A percentile compares a stretch with the other conserved stretches of the same genome.
Evolutionary conservation across 2,797 vertebrate genomes (phyloP).

Genomic region (Halcyon chelicuti): DNA sequence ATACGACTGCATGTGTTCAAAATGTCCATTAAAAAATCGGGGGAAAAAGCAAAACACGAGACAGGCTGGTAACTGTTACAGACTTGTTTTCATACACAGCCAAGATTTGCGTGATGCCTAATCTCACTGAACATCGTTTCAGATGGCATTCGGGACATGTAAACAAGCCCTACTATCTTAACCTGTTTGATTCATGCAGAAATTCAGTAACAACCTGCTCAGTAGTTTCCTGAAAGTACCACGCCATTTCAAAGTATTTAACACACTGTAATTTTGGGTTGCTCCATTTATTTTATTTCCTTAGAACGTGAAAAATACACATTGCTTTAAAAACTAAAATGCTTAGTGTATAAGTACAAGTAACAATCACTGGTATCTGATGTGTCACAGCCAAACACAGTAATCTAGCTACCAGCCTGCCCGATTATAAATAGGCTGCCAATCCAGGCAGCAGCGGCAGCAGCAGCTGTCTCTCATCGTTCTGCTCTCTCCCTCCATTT

Average conservation of each 20-base stretch:
- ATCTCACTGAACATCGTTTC: slow-evolving; percentile 30
- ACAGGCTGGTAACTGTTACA: slow-evolving; percentile 30
- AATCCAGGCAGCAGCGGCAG: slow-evolving; percentile 59
- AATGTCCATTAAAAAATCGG: slow-evolving; percentile 64
- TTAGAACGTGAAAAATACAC: background rate
- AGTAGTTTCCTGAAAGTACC: background rate
- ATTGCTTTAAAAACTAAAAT: slow-evolving; percentile 40
- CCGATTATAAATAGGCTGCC: slow-evolving; percentile 78
- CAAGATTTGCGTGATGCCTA: slow-evolving; percentile 26
- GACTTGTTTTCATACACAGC: slow-evolving; percentile 43
- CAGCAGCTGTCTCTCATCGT: slow-evolving; percentile 71
- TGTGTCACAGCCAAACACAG: slow-evolving; percentile 42
- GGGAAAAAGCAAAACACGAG: slow-evolving; percentile 17
- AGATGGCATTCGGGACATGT: slow-evolving; percentile 1
- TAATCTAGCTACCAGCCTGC: slow-evolving; percentile 56
- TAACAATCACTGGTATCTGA: slow-evolving; percentile 33
- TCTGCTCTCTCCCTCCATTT: slow-evolving; percentile 55
- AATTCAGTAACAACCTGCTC: background rate
- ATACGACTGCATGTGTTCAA: slow-evolving; percentile 40
- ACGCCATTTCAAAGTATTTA: background rate
- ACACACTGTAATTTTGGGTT: background rate
- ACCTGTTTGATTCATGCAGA: background rate
- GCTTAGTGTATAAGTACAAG: background rate
- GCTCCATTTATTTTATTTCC: slow-evolving; percentile 10
- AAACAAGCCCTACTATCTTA: slow-evolving; percentile 20